Conservation (phyloP, 2,113 vertebrate species). For the Myiozetetes cayanensis region DNA sequence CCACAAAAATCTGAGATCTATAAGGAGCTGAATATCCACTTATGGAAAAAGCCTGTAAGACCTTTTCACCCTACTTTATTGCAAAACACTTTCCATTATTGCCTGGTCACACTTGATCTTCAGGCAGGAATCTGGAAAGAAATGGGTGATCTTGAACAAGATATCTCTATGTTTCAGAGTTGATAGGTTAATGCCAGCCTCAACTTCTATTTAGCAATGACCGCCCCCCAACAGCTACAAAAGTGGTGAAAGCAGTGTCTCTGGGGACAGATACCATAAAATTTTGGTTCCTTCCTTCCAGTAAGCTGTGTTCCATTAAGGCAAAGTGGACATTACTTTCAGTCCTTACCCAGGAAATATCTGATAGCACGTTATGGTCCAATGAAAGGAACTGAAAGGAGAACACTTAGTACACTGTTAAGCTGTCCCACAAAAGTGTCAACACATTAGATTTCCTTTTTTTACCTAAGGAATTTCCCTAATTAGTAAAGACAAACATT, state of each 20-base stretch:
- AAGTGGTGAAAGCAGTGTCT: background rate
- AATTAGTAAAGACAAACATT: conserved; percentile 14
- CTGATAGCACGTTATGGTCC: background rate
- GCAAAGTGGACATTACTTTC: background rate
- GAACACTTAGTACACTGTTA: conserved; percentile 25
- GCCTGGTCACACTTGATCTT: background rate
- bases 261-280: background rate
- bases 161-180: background rate
- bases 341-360: background rate
- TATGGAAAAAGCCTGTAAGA: background rate
- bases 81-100: background rate
- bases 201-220: background rate
- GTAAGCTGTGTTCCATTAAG: background rate
- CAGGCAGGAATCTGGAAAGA: background rate
- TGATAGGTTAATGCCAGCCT: background rate
- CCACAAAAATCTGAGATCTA: background rate
- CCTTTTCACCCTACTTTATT: background rate
- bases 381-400: background rate
- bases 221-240: background rate
- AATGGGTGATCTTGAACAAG: background rate
- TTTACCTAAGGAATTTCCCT: background rate
- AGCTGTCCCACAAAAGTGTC: background rate
- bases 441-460: background rate
- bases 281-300: background rate
- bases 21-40: background rate